A percentile compares a stretch with the other conserved stretches of the same genome.
These are phyloP conservation scores for Laticauda laticaudata DNA, from an alignment of 2,113 vertebrate genomes.

Conservation along the genomic window DNA sequence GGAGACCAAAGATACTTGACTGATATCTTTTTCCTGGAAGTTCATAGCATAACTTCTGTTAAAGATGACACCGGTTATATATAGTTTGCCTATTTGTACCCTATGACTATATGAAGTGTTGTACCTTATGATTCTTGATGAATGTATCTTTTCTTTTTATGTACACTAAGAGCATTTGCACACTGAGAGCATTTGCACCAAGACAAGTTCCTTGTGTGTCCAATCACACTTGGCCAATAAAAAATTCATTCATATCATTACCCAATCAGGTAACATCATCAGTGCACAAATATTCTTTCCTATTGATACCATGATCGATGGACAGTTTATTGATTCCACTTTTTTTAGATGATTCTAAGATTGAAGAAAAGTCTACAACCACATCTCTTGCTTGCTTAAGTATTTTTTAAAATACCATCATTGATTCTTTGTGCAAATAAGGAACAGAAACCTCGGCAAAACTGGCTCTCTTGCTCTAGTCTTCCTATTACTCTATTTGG, in stretches of 20 bases:
- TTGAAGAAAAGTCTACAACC: background rate
- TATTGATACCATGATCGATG: background rate
- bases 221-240: no score
- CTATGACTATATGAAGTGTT: no score
- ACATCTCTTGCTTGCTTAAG: accelerated
- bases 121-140: no score
- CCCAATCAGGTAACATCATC: background rate
- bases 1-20: background rate
- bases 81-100: no score
- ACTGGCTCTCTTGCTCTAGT: background rate
- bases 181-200: no score
- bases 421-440: accelerated
- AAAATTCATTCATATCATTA: background rate
- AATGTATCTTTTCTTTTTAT: no score
- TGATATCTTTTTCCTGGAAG: background rate
- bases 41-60: background rate
- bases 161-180: no score
- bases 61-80: no score
- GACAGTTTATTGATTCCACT: background rate
- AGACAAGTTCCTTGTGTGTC: no score
- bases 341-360: background rate
- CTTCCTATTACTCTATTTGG: accelerated
- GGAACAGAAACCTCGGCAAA: accelerated
- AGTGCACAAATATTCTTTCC: background rate
- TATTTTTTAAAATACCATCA: background rate